A percentile compares a stretch with the other conserved stretches of the same genome.
Evolutionary conservation across 2,888 invertebrate genomes (phyloP).

Genomic region (Dendrolimus pini): DNA sequence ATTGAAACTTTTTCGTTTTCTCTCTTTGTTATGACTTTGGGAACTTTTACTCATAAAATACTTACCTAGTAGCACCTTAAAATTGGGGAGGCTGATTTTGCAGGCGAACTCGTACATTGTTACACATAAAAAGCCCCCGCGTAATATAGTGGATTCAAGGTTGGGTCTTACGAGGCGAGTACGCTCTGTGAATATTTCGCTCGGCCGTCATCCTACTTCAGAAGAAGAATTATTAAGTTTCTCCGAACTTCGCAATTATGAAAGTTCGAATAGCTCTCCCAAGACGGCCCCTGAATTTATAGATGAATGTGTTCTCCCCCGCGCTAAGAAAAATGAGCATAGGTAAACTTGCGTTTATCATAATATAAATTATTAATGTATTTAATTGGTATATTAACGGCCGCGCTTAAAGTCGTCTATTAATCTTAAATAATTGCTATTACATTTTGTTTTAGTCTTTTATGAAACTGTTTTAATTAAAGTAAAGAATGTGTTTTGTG

Average conservation of each 20-base stretch:
- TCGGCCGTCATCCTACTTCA: constrained; percentile 71
- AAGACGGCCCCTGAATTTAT: constrained; percentile 74
- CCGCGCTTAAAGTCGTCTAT: not conserved
- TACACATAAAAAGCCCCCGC: constrained; percentile 49
- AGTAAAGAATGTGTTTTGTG: too few species aligned
- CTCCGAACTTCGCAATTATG: constrained; percentile 74
- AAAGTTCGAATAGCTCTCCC: constrained; percentile 74
- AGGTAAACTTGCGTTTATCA: constrained; percentile 5
- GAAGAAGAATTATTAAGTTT: constrained; percentile 77
- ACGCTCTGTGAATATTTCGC: constrained; percentile 72
- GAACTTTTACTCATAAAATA: constrained; percentile 39
- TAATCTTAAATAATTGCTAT: not conserved
- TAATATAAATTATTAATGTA: constrained; percentile 9
- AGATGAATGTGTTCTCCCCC: constrained; percentile 67
- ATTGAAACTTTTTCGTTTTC: constrained; percentile 30
- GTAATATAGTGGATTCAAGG: constrained; percentile 57
- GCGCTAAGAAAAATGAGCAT: constrained; percentile 35
- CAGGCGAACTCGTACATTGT: constrained; percentile 42
- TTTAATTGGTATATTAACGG: not conserved
- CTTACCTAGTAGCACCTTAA: constrained; percentile 31
- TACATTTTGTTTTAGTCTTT: not conserved
- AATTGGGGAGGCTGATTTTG: constrained; percentile 37
- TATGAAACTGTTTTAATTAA: too few species aligned
- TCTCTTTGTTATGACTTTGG: constrained; percentile 29
- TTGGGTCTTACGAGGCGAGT: constrained; percentile 48